Base-by-base conservation (phyloP, 2,797 vertebrate species). In the Siniperca undulata region DNA sequence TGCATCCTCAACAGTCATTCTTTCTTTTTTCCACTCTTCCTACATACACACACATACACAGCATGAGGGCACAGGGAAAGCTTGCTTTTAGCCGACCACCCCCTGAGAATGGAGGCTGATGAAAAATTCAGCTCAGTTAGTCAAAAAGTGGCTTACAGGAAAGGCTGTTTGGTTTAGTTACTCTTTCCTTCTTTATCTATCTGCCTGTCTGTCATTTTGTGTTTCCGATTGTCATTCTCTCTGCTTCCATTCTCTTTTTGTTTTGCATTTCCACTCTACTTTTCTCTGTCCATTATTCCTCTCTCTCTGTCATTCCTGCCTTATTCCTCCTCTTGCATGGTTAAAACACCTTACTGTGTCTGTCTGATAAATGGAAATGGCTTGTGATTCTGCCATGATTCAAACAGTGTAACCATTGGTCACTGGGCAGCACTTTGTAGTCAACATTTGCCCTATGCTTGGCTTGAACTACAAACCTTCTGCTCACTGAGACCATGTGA, bases 81-180 rank as follows among this genome's bases (percentile, higher is more conserved):
- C 83, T 69, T 62, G 87, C 85, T 90, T 83, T 89, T 85, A 87
- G 82, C 56, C 2, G 2, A 24, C 68, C 81, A 14, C 59, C 85
- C 74, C 76, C n/a, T 19, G 86, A 90, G 87, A 86, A 42, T 20
- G 58, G 27, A 83, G 13, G 66, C 78, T 79, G 81, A 91, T 94
- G 78, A 88, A 92, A 92, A 86, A 92, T 89, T 87, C 73, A 90
- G 70, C 78, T 77, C 69, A 50, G 75, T 89, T 73, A 78, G 84
- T 84, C 42, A 64, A 87, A 81, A 71, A 62, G 75, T 67, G 68
- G 56, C 73, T 89, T 72, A 58, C 70, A 85, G 48, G 34, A 74
- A 60, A 77, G 24, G 40, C 77, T 36, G 69, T 76, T 73, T 72
- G 83, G 36, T 73, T 83, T 69, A 46, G 48, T 82, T 52, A 2